A percentile compares a stretch with the other conserved stretches of the same genome.
phyloP scores from a whole-genome alignment of 2,797 vertebrate genomes.

The Gobionotothen gibberifrons region DNA sequence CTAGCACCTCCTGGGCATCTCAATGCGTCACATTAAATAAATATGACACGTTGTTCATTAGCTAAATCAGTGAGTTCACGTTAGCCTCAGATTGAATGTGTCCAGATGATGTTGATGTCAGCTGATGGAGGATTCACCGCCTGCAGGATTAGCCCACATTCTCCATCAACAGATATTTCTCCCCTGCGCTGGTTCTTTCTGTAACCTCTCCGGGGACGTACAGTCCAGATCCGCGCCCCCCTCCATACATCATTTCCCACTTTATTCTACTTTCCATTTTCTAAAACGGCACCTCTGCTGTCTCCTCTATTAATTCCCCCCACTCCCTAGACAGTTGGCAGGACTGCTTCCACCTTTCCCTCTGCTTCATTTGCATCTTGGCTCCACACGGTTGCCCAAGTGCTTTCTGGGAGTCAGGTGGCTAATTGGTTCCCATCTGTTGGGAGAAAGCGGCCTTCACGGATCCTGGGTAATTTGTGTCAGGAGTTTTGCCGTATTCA shows the following conservation, averaged over 20 bases:
- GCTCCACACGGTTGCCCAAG: constrained; percentile 73
- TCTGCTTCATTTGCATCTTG: constrained; percentile 74
- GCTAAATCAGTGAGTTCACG: constrained; percentile 42
- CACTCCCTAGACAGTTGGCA: constrained; percentile 59
- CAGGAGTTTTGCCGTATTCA: constrained; percentile 57
- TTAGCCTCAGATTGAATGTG: constrained; percentile 22
- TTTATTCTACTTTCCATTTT: constrained; percentile 49
- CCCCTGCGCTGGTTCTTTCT: background rate
- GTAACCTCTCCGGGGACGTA: constrained; percentile 26
- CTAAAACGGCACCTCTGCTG: constrained; percentile 29
- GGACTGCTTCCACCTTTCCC: constrained; percentile 59
- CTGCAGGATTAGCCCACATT: constrained; percentile 18
- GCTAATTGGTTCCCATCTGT: constrained; percentile 83
- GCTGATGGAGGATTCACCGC: constrained; percentile 28
- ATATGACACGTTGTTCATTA: constrained; percentile 54
- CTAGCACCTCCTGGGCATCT: background rate
- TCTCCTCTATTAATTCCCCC: constrained; percentile 69
- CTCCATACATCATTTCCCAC: constrained; percentile 59
- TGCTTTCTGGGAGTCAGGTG: constrained; percentile 77
- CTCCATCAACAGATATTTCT: constrained; percentile 21
- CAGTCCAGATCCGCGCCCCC: background rate
- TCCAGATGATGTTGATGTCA: constrained; percentile 15
- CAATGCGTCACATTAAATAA: constrained; percentile 20
- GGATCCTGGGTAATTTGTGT: constrained; percentile 66
- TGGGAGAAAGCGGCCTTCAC: constrained; percentile 65